A percentile compares a stretch with the other conserved stretches of the same genome.
phyloP scores from a whole-genome alignment of 1,140 invertebrate species.

The Listronotus oregonensis region DNA sequence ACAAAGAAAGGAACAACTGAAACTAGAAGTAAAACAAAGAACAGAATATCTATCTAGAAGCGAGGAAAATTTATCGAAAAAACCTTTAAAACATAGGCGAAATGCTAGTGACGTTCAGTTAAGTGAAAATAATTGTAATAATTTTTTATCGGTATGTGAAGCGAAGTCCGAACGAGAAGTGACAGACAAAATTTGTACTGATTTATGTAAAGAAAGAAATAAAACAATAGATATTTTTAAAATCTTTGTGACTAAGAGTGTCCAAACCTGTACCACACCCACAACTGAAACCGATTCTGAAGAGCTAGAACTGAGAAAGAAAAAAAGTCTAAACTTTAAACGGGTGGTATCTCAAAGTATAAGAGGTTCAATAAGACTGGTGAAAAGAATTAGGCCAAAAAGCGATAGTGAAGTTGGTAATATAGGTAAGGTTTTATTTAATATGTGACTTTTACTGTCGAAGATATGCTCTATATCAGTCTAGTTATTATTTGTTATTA shows the following conservation, averaged over 20 bases:
- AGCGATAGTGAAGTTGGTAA: conserved; percentile 10
- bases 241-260: no score
- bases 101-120: conserved; percentile 11
- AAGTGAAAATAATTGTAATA: no score
- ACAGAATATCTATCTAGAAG: conserved; percentile 9
- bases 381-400: conserved; percentile 21
- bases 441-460: neutral
- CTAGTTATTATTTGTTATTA: no score
- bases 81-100: neutral
- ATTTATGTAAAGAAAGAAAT: no score
- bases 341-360: conserved; percentile 15
- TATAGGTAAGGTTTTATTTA: conserved; percentile 7
- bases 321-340: conserved; percentile 18
- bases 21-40: neutral
- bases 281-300: conserved; percentile 13
- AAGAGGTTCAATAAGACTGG: conserved; percentile 19
- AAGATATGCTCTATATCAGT: no score
- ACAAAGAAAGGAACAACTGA: neutral
- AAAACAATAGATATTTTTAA: no score
- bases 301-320: conserved; percentile 20
- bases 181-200: no score
- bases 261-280: no score
- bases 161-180: no score
- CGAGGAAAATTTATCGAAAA: conserved; percentile 10
- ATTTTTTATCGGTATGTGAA: no score